Conservation (phyloP, 2,113 vertebrate species). For the Sisor rabdophorus region DNA sequence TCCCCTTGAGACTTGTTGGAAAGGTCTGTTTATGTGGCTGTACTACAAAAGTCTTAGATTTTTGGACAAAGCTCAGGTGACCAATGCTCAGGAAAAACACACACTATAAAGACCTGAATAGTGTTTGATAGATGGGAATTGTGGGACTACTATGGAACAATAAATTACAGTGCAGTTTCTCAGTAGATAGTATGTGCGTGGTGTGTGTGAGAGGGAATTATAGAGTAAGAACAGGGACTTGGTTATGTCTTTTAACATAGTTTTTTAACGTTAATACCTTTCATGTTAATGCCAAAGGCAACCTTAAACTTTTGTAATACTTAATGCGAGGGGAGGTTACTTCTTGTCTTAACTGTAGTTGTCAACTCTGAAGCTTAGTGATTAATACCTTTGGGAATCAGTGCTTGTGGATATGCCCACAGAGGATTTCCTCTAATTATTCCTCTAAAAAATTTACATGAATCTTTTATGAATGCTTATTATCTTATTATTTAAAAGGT, state of each 20-base stretch:
- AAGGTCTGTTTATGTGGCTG: conserved; percentile 27
- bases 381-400: conserved; percentile 38
- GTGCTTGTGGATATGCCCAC: conserved; percentile 19
- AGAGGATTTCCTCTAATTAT: conserved; percentile 28
- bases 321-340: neutral
- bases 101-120: neutral
- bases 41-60: conserved; percentile 7
- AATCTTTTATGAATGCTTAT: neutral
- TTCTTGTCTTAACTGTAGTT: neutral
- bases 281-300: neutral
- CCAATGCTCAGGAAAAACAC: conserved; percentile 14
- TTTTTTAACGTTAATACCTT: neutral
- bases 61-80: conserved; percentile 25
- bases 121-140: neutral
- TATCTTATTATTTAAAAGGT: neutral
- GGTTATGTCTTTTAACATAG: neutral
- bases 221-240: neutral
- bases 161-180: neutral
- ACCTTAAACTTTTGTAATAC: conserved; percentile 14
- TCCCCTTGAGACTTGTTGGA: conserved; percentile 56
- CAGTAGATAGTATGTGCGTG: neutral
- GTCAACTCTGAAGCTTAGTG: conserved; percentile 26
- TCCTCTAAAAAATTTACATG: conserved; percentile 17
- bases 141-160: neutral
- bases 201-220: no score